Evolutionary conservation across 2,797 vertebrate genomes (phyloP).

Genomic region (Enteromius mattozi): DNA sequence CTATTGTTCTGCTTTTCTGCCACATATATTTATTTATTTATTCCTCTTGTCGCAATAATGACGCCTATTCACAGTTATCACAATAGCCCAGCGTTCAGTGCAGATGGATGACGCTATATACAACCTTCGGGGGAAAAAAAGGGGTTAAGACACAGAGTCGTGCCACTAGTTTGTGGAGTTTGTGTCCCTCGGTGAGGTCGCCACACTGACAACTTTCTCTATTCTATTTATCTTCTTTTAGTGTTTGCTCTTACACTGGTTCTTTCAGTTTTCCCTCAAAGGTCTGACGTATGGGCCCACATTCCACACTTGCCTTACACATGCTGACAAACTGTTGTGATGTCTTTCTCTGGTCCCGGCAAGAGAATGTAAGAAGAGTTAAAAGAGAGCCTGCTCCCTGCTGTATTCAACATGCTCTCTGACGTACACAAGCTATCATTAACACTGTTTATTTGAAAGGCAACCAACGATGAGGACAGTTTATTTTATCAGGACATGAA

Average conservation of each 20-base stretch:
- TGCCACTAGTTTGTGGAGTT: conserved; percentile 65
- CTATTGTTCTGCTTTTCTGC: conserved; percentile 66
- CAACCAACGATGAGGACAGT: neutral
- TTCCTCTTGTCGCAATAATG: conserved; percentile 69
- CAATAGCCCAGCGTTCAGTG: conserved; percentile 72
- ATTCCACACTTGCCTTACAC: conserved; percentile 70
- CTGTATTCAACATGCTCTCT: conserved; percentile 31
- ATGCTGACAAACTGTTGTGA: conserved; percentile 65
- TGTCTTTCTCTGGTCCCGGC: conserved; percentile 43
- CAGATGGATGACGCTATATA: conserved; percentile 77
- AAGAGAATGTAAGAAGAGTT: conserved; percentile 39
- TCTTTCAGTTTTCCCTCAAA: conserved; percentile 65
- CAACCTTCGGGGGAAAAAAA: conserved; percentile 62
- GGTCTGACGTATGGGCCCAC: conserved; percentile 66
- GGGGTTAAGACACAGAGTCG: conserved; percentile 69
- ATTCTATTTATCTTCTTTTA: conserved; percentile 22
- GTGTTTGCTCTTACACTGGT: conserved; percentile 58
- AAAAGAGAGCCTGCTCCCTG: conserved; percentile 4
- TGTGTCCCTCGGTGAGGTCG: conserved; percentile 68
- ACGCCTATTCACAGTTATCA: conserved; percentile 73
- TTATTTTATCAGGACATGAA: neutral
- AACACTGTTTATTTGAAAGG: conserved; percentile 6
- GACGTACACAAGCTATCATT: conserved; percentile 25
- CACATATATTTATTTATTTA: conserved; percentile 73
- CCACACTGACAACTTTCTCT: conserved; percentile 55